phyloP scores from a whole-genome alignment of 2,888 invertebrate species.

The Scelioninae gen. 1 region DNA sequence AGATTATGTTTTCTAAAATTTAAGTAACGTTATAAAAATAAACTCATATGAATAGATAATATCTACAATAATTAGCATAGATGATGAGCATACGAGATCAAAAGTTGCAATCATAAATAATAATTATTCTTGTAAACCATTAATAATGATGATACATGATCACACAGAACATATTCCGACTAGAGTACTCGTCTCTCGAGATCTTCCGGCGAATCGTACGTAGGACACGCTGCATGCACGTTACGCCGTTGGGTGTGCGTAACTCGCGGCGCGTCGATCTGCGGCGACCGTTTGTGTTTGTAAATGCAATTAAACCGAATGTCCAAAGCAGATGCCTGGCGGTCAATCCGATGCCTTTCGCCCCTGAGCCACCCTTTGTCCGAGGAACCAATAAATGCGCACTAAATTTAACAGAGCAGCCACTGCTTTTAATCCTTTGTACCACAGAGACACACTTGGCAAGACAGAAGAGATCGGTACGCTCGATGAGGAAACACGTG shows the following conservation, averaged over 20 bases:
- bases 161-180: too few species aligned
- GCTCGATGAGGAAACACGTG: neutral
- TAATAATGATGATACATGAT: neutral
- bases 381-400: conserved; percentile 78
- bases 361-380: conserved; percentile 77
- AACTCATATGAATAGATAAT: too few species aligned
- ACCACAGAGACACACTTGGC: conserved; percentile 51
- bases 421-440: conserved; percentile 68
- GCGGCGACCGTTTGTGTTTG: conserved; percentile 75
- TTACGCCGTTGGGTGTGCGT: conserved; percentile 57
- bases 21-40: too few species aligned
- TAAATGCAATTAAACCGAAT: conserved; percentile 81
- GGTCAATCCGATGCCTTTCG: conserved; percentile 78
- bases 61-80: too few species aligned
- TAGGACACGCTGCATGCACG: conserved; percentile 15
- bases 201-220: neutral
- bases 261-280: conserved; percentile 67
- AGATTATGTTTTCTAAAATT: too few species aligned
- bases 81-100: too few species aligned
- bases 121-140: neutral
- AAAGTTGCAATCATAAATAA: neutral
- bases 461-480: conserved; percentile 56
- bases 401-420: conserved; percentile 75
- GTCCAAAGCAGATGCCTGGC: conserved; percentile 81
- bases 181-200: too few species aligned